Evolutionary conservation across 2,113 vertebrate genomes (phyloP).

Genomic region (Gnathonemus echidnorhynchus): DNA sequence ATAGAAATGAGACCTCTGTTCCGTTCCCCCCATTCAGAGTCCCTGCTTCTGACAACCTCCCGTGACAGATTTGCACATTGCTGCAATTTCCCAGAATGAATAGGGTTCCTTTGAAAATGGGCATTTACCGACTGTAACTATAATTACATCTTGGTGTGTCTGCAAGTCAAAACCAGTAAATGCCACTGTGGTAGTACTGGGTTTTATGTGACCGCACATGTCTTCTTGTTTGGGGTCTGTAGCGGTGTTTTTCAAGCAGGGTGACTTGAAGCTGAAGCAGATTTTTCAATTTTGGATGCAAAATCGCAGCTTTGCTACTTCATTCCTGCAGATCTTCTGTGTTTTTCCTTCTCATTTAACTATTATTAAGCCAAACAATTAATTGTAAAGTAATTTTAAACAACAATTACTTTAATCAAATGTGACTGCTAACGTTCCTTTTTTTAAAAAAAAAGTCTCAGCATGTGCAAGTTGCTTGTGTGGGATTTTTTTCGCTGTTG

Average conservation of each 20-base stretch:
- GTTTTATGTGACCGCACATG: not conserved
- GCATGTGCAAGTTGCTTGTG: not conserved
- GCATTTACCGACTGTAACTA: constrained; percentile 28
- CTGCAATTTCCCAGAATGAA: constrained; percentile 6
- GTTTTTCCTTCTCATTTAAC: not conserved
- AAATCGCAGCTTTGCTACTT: not conserved
- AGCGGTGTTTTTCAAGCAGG: not conserved
- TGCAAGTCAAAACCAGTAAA: not conserved
- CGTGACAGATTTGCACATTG: constrained; percentile 12
- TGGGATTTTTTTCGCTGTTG: not conserved
- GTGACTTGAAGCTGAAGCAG: too few species aligned
- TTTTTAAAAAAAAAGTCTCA: not conserved
- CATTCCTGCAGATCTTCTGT: not conserved
- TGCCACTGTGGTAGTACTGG: not conserved
- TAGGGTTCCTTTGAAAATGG: constrained; percentile 30
- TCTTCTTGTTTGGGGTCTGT: not conserved
- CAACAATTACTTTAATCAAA: too few species aligned
- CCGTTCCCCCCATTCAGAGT: constrained; percentile 26
- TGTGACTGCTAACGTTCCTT: not conserved
- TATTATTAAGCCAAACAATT: not conserved
- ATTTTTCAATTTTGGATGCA: not conserved
- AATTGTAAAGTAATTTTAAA: not conserved
- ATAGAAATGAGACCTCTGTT: constrained; percentile 32
- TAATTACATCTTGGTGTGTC: constrained; percentile 39
- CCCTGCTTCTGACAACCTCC: constrained; percentile 6